Evolutionary conservation across 2,797 vertebrate species (phyloP), one percentile per base, ranked within the genome.

Genomic region (Thripadectes ignobilis): DNA sequence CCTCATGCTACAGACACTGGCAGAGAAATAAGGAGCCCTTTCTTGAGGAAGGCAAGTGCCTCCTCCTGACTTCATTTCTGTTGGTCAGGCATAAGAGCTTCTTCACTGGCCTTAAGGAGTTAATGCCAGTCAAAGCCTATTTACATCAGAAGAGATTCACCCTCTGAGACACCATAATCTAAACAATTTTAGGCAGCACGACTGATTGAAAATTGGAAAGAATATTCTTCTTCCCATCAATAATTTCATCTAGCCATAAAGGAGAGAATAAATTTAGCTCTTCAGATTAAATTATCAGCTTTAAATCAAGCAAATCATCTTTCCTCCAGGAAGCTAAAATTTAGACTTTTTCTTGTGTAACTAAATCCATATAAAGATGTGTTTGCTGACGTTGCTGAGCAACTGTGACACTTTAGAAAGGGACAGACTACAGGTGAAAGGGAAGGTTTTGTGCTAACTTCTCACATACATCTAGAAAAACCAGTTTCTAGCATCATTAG

Each of bases 261-360:
- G 74, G 62, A 92, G 90, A 85, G 75, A 82, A 82, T 39, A 95
- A 92, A 92, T 93, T 73, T 92, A 92, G 72, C 59, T 89, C 46
- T 77, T 76, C 69, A 82, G 67, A 92, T 92, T 80, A 71, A 93
- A 86, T 96, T 88, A 94, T 69, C 78, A 93, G 19, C 46, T 91
- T 92, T 84, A 93, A 91, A 91, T 89, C 89, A 95, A 81, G 66
- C 92, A 92, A 95, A 72, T 88, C 61, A 82, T 82, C 75, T 79
- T 94, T 92, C 89, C 85, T 81, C 38, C 67, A 84, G 84, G 81
- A 95, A 86, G 54, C 14, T 46, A 89, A 69, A 38, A 32, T 68
- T 85, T 71, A 84, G 58, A 80, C 41, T 94, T 75, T 55, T 84
- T 65, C 48, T 67, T 32, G 14, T 30, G 62, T 75, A 73, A 52